Percentiles rank a stretch among this genome's conserved stretches.
These are phyloP conservation scores for Cynocephalus volans DNA, from an alignment of 2,113 vertebrate genomes.

Conservation along the genomic window DNA sequence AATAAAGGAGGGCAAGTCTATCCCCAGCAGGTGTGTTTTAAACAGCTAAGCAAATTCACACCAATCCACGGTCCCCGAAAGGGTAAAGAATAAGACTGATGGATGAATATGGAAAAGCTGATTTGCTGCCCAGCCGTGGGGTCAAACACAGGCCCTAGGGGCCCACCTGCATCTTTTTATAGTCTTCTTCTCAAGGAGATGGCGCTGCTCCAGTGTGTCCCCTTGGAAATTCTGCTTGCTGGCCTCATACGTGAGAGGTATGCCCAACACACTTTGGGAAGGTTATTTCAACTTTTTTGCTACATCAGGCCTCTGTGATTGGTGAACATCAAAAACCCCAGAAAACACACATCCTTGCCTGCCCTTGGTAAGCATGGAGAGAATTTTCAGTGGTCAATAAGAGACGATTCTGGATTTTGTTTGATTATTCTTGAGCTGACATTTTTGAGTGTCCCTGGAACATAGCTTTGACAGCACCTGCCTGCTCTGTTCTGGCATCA, in stretches of 20 bases:
- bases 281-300: constrained; percentile 61
- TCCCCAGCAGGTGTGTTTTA: background rate
- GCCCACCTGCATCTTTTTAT: background rate
- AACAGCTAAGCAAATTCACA: background rate
- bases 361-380: background rate
- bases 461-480: background rate
- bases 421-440: background rate
- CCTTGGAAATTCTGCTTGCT: background rate
- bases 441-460: background rate
- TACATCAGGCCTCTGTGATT: constrained; percentile 24
- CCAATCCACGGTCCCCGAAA: background rate
- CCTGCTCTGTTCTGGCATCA: background rate
- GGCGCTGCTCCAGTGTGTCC: background rate
- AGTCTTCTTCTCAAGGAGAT: background rate
- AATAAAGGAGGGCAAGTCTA: background rate
- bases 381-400: background rate
- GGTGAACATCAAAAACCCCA: constrained; percentile 29
- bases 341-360: background rate
- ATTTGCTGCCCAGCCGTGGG: background rate
- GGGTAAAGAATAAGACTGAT: background rate
- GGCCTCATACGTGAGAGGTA: background rate
- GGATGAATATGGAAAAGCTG: background rate
- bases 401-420: background rate
- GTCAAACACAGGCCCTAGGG: background rate
- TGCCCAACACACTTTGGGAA: background rate